Conservation (phyloP, 64 coral and sea anemone genomes). For the Acropora tenuis region DNA sequence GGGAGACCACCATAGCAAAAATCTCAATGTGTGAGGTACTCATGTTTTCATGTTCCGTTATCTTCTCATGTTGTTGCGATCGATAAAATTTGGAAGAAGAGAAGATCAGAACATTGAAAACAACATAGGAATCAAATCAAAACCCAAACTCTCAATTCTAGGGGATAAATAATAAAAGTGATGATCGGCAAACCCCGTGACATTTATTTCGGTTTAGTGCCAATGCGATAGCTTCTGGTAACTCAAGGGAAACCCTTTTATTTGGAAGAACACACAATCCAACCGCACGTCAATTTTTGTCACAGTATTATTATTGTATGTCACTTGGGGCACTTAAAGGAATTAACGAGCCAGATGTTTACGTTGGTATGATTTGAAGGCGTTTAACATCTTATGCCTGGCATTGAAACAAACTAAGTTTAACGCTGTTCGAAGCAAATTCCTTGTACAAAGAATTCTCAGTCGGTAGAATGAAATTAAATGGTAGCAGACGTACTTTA, state of each 20-base stretch:
- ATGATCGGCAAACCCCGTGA: too few relatives aligned
- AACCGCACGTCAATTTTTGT: too few relatives aligned
- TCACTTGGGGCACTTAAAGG: too few relatives aligned
- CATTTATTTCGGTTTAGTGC: neutral
- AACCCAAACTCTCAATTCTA: too few relatives aligned
- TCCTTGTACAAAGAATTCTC: neutral
- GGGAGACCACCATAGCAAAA: too few relatives aligned
- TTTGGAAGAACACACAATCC: neutral
- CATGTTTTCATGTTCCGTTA: too few relatives aligned
- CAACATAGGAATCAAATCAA: too few relatives aligned
- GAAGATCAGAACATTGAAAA: too few relatives aligned
- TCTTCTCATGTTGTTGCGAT: neutral
- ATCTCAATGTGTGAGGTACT: too few relatives aligned
- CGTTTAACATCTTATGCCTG: neutral
- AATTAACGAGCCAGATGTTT: neutral
- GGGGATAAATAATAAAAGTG: neutral
- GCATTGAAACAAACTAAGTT: neutral
- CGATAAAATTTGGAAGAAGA: neutral
- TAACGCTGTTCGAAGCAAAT: neutral
- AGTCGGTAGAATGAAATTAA: neutral
- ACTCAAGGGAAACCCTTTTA: constrained; percentile 4
- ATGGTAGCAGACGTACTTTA: neutral
- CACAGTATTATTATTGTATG: too few relatives aligned
- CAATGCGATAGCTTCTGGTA: neutral
- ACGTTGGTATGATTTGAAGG: neutral